Conservation (phyloP, 2,888 invertebrate genomes). For the Pachliopta kotzebuea region DNA sequence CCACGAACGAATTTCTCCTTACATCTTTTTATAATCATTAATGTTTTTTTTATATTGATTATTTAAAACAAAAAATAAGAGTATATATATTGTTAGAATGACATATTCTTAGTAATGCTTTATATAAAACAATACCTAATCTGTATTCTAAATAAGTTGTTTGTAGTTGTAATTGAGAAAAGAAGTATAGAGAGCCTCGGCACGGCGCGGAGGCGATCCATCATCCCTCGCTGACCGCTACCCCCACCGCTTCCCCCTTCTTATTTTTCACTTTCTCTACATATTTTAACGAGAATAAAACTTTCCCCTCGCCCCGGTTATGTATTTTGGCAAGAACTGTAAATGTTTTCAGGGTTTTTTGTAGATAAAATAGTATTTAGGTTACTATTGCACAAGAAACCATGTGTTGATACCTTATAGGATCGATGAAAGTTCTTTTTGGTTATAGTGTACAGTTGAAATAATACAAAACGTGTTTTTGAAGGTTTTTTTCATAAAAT, state of each 20-base stretch:
- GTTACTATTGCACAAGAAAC: background rate
- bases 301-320: conserved; percentile 69
- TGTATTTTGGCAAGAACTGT: conserved; percentile 63
- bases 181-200: conserved; percentile 64
- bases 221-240: conserved; percentile 77
- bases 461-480: no score
- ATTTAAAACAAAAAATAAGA: no score
- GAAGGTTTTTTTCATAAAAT: no score
- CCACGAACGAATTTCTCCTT: no score
- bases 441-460: no score
- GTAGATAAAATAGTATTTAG: background rate
- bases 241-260: conserved; percentile 58
- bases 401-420: background rate
- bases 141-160: conserved; percentile 53
- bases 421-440: no score
- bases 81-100: no score
- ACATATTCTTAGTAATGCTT: background rate
- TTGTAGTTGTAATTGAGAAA: conserved; percentile 74
- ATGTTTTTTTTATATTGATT: no score
- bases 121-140: conserved; percentile 32
- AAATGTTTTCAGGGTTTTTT: conserved; percentile 40
- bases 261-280: conserved; percentile 81
- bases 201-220: conserved; percentile 72
- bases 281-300: conserved; percentile 81
- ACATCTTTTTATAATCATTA: no score